Conservation (phyloP, 2,797 vertebrate genomes). For the Chelmon rostratus region DNA sequence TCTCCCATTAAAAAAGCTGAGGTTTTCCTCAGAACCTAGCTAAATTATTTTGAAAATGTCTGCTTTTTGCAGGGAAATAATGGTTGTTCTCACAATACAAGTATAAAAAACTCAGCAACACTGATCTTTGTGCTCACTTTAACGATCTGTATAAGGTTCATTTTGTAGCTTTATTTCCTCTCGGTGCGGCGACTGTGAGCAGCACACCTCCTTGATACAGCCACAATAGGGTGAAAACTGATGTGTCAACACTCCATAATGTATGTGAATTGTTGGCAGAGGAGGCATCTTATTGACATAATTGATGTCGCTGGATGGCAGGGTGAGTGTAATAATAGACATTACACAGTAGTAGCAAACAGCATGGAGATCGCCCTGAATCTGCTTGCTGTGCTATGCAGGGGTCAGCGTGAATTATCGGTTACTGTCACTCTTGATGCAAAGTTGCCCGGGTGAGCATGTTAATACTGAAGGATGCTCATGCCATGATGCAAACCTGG, state of each 20-base stretch:
- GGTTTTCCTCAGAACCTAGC: not conserved
- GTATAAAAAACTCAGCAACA: constrained; percentile 4
- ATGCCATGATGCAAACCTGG: constrained; percentile 30
- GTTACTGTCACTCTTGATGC: constrained; percentile 44
- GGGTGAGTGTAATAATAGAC: constrained; percentile 65
- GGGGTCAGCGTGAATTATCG: constrained; percentile 62
- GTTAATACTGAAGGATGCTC: constrained; percentile 34
- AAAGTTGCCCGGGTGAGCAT: constrained; percentile 23
- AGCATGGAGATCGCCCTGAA: constrained; percentile 55
- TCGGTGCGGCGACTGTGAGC: not conserved
- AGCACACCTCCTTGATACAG: constrained; percentile 13
- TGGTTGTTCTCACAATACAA: not conserved
- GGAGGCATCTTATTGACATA: constrained; percentile 69
- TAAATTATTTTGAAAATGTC: constrained; percentile 4
- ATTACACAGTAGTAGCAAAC: constrained; percentile 57
- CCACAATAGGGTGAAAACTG: constrained; percentile 57
- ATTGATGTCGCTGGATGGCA: constrained; percentile 70
- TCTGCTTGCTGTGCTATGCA: constrained; percentile 40
- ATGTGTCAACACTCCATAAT: constrained; percentile 70
- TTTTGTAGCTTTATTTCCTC: constrained; percentile 42
- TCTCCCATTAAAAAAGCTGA: not conserved
- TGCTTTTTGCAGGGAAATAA: constrained; percentile 1
- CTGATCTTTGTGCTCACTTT: constrained; percentile 32
- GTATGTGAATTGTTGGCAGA: constrained; percentile 61
- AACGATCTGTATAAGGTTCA: constrained; percentile 47